These are phyloP conservation scores for Dendrolimus punctatus DNA, from an alignment of 1,140 invertebrate genomes.

Conservation along the genomic window DNA sequence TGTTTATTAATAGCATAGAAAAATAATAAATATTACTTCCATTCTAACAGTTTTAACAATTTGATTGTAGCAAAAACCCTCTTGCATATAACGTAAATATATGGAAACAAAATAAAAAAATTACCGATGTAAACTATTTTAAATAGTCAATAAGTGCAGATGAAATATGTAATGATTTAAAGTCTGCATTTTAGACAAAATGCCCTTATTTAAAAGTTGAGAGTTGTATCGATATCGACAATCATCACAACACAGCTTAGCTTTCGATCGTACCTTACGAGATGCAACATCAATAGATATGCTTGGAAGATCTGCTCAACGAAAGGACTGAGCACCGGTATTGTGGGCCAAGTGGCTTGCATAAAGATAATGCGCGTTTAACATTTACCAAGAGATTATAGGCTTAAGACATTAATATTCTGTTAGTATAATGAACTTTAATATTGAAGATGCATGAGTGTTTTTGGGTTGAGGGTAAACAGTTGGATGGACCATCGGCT, in stretches of 20 bases:
- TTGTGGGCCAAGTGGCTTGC: constrained; percentile 66
- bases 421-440: constrained; percentile 30
- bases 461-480: constrained; percentile 25
- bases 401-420: constrained; percentile 32
- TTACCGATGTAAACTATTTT: no score
- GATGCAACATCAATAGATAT: constrained; percentile 53
- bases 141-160: no score
- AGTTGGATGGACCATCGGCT: constrained; percentile 51
- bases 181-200: no score
- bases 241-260: constrained; percentile 19
- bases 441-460: constrained; percentile 24
- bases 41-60: no score
- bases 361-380: constrained; percentile 70
- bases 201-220: no score
- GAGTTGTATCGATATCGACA: no score
- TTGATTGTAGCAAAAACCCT: no score
- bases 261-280: constrained; percentile 33
- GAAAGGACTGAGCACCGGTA: constrained; percentile 46
- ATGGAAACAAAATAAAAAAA: no score
- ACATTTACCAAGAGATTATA: constrained; percentile 32
- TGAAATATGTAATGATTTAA: no score
- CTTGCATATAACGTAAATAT: no score
- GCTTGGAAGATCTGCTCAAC: constrained; percentile 47
- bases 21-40: no score
- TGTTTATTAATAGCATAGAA: no score